Evolutionary conservation across 2,113 vertebrate genomes (phyloP).

Genomic region (Tinamus guttatus): DNA sequence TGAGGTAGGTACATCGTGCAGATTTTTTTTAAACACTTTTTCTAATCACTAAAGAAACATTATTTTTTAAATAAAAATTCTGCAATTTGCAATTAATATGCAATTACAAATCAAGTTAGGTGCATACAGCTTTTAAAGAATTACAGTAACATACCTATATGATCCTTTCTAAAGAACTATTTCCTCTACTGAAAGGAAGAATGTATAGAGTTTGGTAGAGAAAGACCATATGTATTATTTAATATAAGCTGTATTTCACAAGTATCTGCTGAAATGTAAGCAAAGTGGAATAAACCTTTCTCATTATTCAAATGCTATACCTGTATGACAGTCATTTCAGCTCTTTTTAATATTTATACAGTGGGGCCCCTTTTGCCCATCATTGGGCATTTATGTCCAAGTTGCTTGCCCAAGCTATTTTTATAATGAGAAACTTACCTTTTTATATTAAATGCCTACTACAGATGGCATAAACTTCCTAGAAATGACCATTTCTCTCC

Average conservation of each 20-base stretch:
- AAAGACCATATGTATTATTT: neutral
- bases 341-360: neutral
- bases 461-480: neutral
- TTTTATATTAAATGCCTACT: neutral
- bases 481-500: neutral
- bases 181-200: neutral
- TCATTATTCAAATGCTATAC: neutral
- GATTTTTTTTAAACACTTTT: neutral
- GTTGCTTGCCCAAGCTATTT: neutral
- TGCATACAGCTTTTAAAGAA: neutral
- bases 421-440: neutral
- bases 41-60: too few relatives aligned
- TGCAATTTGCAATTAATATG: too few relatives aligned
- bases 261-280: neutral
- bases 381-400: neutral
- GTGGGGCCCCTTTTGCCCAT: neutral
- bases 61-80: neutral
- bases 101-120: neutral
- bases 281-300: neutral
- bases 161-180: neutral
- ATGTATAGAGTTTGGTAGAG: neutral
- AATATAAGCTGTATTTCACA: neutral
- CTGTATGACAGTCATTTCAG: neutral
- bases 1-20: neutral
- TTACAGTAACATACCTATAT: neutral